Percentiles rank a stretch among this genome's conserved stretches.
These are phyloP conservation scores for Alethe castanea DNA, from an alignment of 2,113 vertebrate species.

Conservation along the genomic window DNA sequence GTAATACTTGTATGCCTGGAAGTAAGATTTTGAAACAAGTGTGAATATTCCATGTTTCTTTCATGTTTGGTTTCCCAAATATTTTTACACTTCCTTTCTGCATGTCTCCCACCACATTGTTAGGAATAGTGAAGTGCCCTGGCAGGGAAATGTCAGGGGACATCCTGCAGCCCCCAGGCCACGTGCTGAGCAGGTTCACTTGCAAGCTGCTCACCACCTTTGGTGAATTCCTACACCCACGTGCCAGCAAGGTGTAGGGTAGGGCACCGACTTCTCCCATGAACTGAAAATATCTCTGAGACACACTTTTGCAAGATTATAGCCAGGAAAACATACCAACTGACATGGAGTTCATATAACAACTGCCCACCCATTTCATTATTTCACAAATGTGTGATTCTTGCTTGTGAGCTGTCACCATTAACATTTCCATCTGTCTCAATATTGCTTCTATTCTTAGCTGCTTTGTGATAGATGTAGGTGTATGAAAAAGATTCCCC, in stretches of 20 bases:
- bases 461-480: conserved; percentile 60
- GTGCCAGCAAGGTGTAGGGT: not conserved
- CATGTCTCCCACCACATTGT: not conserved
- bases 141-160: not conserved
- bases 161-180: not conserved
- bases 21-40: not conserved
- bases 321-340: conserved; percentile 42
- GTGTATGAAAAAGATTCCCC: conserved; percentile 60
- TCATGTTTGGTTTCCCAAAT: not conserved
- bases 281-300: conserved; percentile 59
- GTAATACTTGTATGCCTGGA: not conserved
- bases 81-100: not conserved
- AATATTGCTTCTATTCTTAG: conserved; percentile 72
- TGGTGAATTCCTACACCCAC: conserved; percentile 43
- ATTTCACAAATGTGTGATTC: conserved; percentile 70
- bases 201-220: not conserved
- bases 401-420: conserved; percentile 70
- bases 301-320: conserved; percentile 30
- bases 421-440: conserved; percentile 72
- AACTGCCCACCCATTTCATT: conserved; percentile 71
- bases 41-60: not conserved
- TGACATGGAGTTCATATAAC: conserved; percentile 64
- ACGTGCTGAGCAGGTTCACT: not conserved
- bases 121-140: not conserved
- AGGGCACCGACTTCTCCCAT: not conserved